Conservation (phyloP, 2,888 invertebrate species). For the Drosophila subsilvestris region DNA sequence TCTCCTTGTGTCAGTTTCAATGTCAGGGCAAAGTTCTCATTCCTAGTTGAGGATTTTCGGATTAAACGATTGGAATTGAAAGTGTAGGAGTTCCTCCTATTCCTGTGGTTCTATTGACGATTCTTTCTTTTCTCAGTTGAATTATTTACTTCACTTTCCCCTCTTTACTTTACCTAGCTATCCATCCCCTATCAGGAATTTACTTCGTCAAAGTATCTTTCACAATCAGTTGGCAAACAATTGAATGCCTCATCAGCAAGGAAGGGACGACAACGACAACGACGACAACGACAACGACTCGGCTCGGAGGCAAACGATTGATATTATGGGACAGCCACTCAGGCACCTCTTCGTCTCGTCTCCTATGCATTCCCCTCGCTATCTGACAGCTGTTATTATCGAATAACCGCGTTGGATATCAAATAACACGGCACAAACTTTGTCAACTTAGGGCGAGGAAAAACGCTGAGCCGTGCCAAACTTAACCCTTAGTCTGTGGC, state of each 20-base stretch:
- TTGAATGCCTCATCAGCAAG: constrained; percentile 70
- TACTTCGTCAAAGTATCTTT: constrained; percentile 33
- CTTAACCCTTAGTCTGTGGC: not conserved
- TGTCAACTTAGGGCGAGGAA: constrained; percentile 56
- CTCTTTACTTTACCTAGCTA: not conserved
- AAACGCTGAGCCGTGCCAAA: constrained; percentile 50
- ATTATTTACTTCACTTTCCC: not conserved
- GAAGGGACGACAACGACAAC: constrained; percentile 36
- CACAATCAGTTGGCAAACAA: constrained; percentile 70
- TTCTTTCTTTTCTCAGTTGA: too few relatives aligned
- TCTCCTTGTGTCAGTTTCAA: constrained; percentile 55
- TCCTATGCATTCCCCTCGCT: not conserved
- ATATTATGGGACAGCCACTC: constrained; percentile 52
- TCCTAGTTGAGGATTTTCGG: not conserved
- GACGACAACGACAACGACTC: too few relatives aligned
- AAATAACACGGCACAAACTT: constrained; percentile 72
- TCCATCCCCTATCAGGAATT: constrained; percentile 23
- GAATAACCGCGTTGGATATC: constrained; percentile 75
- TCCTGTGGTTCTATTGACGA: not conserved
- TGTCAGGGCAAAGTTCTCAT: constrained; percentile 16
- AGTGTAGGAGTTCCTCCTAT: not conserved
- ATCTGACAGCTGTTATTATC: constrained; percentile 74
- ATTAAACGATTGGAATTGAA: not conserved
- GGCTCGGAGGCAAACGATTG: constrained; percentile 49
- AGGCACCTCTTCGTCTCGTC: constrained; percentile 1